These are phyloP conservation scores for Lutjanus erythropterus DNA, from an alignment of 2,113 vertebrate species.

Conservation along the genomic window DNA sequence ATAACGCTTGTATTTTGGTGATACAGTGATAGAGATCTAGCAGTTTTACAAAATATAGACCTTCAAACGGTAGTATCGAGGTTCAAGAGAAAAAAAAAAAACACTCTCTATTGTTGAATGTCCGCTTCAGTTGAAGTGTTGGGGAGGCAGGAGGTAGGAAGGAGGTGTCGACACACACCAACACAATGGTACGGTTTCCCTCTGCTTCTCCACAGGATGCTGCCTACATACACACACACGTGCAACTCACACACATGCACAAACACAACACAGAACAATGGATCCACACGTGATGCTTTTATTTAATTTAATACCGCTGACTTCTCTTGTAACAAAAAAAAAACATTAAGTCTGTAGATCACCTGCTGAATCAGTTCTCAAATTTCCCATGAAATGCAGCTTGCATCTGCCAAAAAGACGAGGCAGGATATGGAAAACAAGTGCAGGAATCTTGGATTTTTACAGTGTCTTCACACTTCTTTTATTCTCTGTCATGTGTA, in stretches of 20 bases:
- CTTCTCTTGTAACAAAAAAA: slow-evolving; percentile 18
- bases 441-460: slow-evolving; percentile 11
- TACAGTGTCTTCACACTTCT: slow-evolving; percentile 6
- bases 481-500: background rate
- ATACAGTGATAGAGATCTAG: background rate
- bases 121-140: slow-evolving; percentile 25
- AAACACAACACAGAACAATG: slow-evolving; percentile 41
- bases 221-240: slow-evolving; percentile 25
- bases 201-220: slow-evolving; percentile 61
- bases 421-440: slow-evolving; percentile 25
- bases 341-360: background rate
- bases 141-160: slow-evolving; percentile 51
- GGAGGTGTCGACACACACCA: slow-evolving; percentile 51
- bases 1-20: background rate
- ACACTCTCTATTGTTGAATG: slow-evolving; percentile 26
- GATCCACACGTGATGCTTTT: slow-evolving; percentile 45
- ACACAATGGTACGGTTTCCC: slow-evolving; percentile 69
- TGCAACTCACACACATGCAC: slow-evolving; percentile 11
- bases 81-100: slow-evolving; percentile 32
- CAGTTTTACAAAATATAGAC: background rate
- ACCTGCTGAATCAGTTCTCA: slow-evolving; percentile 43
- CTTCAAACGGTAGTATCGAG: background rate
- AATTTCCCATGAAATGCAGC: slow-evolving; percentile 11
- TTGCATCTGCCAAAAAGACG: background rate
- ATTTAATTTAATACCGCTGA: slow-evolving; percentile 44